Evolutionary conservation across 1,140 invertebrate species (phyloP).

Genomic region (Plodia interpunctella): DNA sequence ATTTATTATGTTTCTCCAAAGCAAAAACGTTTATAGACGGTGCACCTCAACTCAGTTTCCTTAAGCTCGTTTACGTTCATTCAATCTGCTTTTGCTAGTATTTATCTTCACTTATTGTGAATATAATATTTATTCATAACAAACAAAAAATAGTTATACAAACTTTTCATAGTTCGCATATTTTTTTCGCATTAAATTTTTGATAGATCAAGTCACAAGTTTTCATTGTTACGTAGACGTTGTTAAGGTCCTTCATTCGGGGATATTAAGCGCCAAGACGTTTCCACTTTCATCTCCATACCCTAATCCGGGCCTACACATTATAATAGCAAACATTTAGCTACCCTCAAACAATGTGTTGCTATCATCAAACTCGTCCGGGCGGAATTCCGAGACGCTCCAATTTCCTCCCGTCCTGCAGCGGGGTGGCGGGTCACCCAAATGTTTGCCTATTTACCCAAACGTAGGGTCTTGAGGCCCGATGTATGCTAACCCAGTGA

Average conservation of each 20-base stretch:
- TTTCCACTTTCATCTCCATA: not conserved
- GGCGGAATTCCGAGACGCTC: slow-evolving; percentile 3
- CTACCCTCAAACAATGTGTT: not conserved
- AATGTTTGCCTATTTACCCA: slow-evolving; percentile 1
- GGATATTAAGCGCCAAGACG: too few species aligned
- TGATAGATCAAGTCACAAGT: too few species aligned
- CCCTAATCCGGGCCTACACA: not conserved
- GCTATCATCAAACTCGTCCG: slow-evolving; percentile 1
- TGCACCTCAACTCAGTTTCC: not conserved
- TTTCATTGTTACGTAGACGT: too few species aligned
- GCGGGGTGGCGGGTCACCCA: not conserved
- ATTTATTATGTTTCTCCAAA: slow-evolving; percentile 3
- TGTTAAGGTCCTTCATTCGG: too few species aligned
- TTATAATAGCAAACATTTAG: not conserved
- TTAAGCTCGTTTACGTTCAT: not conserved
- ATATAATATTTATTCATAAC: too few species aligned
- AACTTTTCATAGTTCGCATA: too few species aligned
- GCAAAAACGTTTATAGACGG: slow-evolving; percentile 2
- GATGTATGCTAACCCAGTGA: slow-evolving; percentile 4
- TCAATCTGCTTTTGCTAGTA: not conserved
- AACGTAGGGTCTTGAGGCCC: not conserved
- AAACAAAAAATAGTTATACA: too few species aligned
- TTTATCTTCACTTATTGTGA: too few species aligned
- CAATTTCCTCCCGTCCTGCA: not conserved
- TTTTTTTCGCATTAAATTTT: too few species aligned